These are phyloP conservation scores for Lasioglossum pauxillum DNA, from an alignment of 2,888 invertebrate genomes.

Conservation along the genomic window DNA sequence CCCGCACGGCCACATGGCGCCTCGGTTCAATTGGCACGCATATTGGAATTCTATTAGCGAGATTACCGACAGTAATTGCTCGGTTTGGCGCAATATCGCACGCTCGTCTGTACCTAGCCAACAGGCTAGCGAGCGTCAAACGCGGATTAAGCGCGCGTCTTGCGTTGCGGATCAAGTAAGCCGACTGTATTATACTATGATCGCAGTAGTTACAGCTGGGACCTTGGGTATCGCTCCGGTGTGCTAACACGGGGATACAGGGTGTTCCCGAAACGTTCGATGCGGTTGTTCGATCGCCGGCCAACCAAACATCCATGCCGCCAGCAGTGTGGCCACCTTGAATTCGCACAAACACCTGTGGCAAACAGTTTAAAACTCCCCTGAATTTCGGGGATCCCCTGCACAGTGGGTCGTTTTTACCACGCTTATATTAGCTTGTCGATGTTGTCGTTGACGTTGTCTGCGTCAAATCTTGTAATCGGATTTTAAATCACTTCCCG, in stretches of 20 bases:
- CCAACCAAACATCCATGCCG: neutral
- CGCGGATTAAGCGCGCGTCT: constrained; percentile 69
- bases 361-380: neutral
- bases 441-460: no score
- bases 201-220: neutral
- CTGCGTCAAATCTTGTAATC: no score
- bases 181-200: constrained; percentile 28
- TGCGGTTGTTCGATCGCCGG: neutral
- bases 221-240: neutral
- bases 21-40: constrained; percentile 79
- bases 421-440: no score
- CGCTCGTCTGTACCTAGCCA: constrained; percentile 58
- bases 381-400: no score
- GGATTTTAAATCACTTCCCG: no score
- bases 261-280: constrained; percentile 1
- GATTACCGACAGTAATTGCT: constrained; percentile 79
- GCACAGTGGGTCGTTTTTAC: no score
- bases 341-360: neutral
- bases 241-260: neutral
- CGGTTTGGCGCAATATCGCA: constrained; percentile 78
- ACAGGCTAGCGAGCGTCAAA: constrained; percentile 64
- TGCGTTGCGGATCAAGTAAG: constrained; percentile 17
- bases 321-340: neutral
- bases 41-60: constrained; percentile 81
- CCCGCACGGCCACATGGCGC: constrained; percentile 67